Conservation (phyloP, 2,113 vertebrate genomes). For the Butorides virescens region DNA sequence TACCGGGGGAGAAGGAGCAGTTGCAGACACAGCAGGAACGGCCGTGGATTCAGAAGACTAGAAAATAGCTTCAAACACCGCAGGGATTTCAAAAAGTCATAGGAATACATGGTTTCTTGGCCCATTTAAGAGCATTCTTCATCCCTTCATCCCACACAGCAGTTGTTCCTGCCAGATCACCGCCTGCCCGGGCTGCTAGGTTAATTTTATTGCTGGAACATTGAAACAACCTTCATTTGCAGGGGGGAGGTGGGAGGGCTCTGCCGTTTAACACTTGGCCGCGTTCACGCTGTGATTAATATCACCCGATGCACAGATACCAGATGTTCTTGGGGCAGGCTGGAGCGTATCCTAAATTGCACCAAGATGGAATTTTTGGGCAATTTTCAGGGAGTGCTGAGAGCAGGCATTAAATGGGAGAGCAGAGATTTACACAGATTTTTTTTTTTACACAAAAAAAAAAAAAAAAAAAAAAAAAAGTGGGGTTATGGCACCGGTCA, state of each 20-base stretch:
- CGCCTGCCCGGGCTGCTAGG: not conserved
- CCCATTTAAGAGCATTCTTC: not conserved
- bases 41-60: not conserved
- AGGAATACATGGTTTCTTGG: constrained; percentile 27
- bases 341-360: constrained; percentile 51
- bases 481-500: not conserved
- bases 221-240: not conserved
- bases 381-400: constrained; percentile 22
- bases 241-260: constrained; percentile 9
- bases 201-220: constrained; percentile 36
- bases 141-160: constrained; percentile 47
- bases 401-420: not conserved
- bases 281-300: constrained; percentile 14
- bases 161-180: constrained; percentile 33
- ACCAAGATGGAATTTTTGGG: constrained; percentile 51
- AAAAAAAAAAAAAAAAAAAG: not conserved
- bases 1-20: not conserved
- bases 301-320: constrained; percentile 19
- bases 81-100: constrained; percentile 17
- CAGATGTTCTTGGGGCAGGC: constrained; percentile 51
- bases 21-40: not conserved
- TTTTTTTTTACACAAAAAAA: not conserved
- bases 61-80: not conserved
- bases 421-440: not conserved
- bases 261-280: constrained; percentile 6